phyloP scores from a whole-genome alignment of 2,888 invertebrate species.

The Habrosyne pyritoides region DNA sequence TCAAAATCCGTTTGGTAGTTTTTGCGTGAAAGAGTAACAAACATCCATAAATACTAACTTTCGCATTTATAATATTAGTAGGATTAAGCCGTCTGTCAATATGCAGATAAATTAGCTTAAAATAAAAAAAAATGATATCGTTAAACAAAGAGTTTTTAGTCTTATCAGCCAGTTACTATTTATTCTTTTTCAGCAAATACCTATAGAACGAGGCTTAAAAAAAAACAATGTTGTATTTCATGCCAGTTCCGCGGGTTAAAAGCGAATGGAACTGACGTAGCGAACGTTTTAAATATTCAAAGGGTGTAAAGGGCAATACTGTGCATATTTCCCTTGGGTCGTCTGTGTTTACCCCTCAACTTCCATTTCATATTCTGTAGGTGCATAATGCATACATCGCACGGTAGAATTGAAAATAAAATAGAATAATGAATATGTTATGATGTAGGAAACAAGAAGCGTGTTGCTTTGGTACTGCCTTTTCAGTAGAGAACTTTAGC shows the following conservation, averaged over 20 bases:
- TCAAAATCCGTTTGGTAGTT: too few relatives aligned
- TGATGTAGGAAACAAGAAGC: not conserved
- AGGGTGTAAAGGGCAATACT: constrained; percentile 79
- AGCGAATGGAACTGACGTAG: constrained; percentile 51
- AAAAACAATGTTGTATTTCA: constrained; percentile 27
- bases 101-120: too few relatives aligned
- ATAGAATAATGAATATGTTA: not conserved
- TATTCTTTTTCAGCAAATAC: not conserved
- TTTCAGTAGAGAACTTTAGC: not conserved
- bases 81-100: too few relatives aligned
- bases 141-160: too few relatives aligned
- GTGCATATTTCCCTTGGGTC: constrained; percentile 74
- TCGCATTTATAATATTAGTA: too few relatives aligned
- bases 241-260: constrained; percentile 26
- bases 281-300: constrained; percentile 75
- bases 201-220: not conserved
- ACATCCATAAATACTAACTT: too few relatives aligned
- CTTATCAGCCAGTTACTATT: not conserved
- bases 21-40: too few relatives aligned
- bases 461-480: not conserved
- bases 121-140: too few relatives aligned
- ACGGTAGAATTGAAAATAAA: constrained; percentile 3
- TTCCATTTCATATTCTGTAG: constrained; percentile 22
- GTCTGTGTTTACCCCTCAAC: constrained; percentile 46
- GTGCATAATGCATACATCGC: constrained; percentile 4